Percentiles rank a stretch among this genome's conserved stretches.
Evolutionary conservation across 2,888 invertebrate species (phyloP).

Genomic region (Sarcophaga rosellei): DNA sequence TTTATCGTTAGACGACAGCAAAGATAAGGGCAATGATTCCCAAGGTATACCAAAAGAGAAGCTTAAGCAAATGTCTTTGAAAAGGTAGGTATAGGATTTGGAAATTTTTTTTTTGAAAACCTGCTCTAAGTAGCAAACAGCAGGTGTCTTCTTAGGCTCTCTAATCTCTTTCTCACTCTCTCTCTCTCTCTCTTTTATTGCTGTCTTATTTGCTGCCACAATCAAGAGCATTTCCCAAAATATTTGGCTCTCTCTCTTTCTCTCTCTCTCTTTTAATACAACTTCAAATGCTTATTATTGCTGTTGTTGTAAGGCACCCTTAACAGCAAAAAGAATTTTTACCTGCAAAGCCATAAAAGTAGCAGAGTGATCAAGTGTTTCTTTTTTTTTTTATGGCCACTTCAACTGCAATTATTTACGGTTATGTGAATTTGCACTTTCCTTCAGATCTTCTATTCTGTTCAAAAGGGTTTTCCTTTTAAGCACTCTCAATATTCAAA

Average conservation of each 20-base stretch:
- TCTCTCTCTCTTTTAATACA: not conserved
- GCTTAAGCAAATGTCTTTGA: conserved; percentile 70
- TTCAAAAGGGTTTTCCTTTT: conserved; percentile 24
- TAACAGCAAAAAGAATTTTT: conserved; percentile 45
- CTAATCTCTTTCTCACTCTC: not conserved
- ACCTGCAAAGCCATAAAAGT: conserved; percentile 17
- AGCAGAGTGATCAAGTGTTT: not conserved
- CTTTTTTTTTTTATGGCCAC: conserved; percentile 49
- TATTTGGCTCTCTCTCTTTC: conserved; percentile 1
- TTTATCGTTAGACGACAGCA: conserved; percentile 57
- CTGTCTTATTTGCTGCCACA: too few species aligned
- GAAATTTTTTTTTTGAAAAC: not conserved
- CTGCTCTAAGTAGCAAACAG: conserved; percentile 12
- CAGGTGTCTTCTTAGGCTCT: conserved; percentile 38
- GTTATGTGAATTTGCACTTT: conserved; percentile 12
- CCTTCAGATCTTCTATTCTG: conserved; percentile 23
- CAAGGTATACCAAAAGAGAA: conserved; percentile 72
- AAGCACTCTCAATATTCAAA: conserved; percentile 37
- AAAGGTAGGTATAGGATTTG: conserved; percentile 69
- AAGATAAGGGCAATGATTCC: conserved; percentile 72
- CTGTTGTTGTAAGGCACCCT: not conserved
- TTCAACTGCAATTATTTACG: not conserved
- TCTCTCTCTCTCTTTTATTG: not conserved
- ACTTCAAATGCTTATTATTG: conserved; percentile 31
- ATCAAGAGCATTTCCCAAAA: not conserved